Evolutionary conservation across 2,113 vertebrate species (phyloP), one percentile per base, ranked within the genome.

Genomic region (Tapirus terrestris): DNA sequence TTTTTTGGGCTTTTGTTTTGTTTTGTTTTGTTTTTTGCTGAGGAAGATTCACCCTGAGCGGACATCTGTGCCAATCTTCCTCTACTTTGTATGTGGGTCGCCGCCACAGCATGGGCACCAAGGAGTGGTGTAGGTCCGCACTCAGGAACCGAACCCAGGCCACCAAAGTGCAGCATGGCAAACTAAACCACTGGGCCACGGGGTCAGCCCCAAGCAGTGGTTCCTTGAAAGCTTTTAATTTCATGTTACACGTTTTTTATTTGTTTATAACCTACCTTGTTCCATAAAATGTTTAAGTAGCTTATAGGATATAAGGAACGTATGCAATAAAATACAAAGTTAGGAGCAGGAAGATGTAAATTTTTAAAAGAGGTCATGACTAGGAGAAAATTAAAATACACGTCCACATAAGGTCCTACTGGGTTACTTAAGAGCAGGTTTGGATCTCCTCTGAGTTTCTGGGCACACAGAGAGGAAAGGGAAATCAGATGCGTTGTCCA

Each of bases 251-350:
- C 8, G 56, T 75, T 83, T 97, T 90, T 89, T 80, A 43, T 90
- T 94, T 92, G 18, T 61, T 89, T 90, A 60, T 76, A 61, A 70
- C 3, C 31, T 89, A 68, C 14, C 6, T 81, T 68, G 29, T 92
- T 91, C 21, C 45, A 73, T 45, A 73, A 93, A 82, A 86, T 33
- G 91, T 92, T 94, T 94, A 81, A 76, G 33, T 89, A 51, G 6
- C 16, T 86, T 39, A 45, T 61, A 68, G 31, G 43, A 58, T 70
- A 58, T 73, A 80, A 91, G 29, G 91, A 92, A 72, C 12, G 4
- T 53, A 53, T 51, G 18, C 11, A 70, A 33, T 89, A 86, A 91
- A 43, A 67, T 82, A 89, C 18, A 67, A 92, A 81, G 16, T 18
- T 60, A 92, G 29, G 12, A 72, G 29, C 25, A 85, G 68, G 36